Evolutionary conservation across 2,113 vertebrate species (phyloP).

Genomic region (Dipodomys ordii): DNA sequence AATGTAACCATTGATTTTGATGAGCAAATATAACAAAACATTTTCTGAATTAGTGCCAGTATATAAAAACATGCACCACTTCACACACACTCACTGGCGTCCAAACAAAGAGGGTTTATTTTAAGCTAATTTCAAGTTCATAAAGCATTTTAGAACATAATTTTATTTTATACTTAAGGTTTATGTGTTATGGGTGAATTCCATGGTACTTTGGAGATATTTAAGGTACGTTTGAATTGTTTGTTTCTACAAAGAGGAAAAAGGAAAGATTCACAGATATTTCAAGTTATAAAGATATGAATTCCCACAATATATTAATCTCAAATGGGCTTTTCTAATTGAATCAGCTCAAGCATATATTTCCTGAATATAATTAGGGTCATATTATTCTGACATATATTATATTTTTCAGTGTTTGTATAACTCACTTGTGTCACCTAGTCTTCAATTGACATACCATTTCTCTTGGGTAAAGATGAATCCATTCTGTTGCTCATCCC

Average conservation of each 20-base stretch:
- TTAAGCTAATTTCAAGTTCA: background rate
- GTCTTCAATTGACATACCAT: constrained; percentile 18
- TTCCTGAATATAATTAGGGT: background rate
- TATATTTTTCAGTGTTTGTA: constrained; percentile 10
- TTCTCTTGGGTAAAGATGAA: constrained; percentile 3
- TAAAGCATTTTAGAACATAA: background rate
- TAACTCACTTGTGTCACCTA: background rate
- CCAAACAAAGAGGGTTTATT: constrained; percentile 1
- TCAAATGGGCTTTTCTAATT: background rate
- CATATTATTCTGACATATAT: background rate
- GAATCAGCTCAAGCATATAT: background rate
- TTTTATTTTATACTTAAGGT: background rate
- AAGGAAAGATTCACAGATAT: background rate
- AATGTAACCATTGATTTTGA: constrained; percentile 10
- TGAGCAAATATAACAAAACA: constrained; percentile 30
- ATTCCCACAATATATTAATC: background rate
- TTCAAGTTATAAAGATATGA: background rate
- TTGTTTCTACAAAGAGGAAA: background rate
- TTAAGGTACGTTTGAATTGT: background rate
- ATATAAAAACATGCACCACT: background rate
- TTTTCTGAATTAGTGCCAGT: background rate
- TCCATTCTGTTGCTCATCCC: background rate
- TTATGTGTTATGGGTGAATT: background rate
- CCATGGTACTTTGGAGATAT: constrained; percentile 25
- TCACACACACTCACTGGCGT: background rate